Evolutionary conservation across 2,113 vertebrate genomes (phyloP).

Genomic region (Nerophis lumbriciformis): DNA sequence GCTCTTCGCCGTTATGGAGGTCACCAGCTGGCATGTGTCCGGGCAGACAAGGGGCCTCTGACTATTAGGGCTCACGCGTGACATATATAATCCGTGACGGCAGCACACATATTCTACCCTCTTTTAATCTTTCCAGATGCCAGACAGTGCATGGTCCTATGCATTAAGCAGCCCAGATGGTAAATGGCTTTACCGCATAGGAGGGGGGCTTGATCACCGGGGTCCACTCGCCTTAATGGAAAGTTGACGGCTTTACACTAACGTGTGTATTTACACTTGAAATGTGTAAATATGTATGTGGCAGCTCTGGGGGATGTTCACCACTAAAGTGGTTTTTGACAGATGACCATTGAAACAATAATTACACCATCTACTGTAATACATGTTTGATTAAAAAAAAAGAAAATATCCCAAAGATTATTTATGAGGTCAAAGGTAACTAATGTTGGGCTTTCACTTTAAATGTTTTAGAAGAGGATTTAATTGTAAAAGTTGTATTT

Average conservation of each 20-base stretch:
- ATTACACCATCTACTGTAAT: too few species aligned
- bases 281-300: slow-evolving; percentile 1
- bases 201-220: slow-evolving; percentile 14
- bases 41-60: slow-evolving; percentile 28
- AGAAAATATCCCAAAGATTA: too few species aligned
- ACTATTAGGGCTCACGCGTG: slow-evolving; percentile 22
- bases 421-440: neutral
- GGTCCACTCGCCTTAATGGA: slow-evolving; percentile 36
- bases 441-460: neutral
- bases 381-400: too few species aligned
- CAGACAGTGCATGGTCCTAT: slow-evolving; percentile 28
- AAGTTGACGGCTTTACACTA: slow-evolving; percentile 27
- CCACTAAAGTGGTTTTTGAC: neutral
- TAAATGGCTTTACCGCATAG: slow-evolving; percentile 27
- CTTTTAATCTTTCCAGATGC: slow-evolving; percentile 47
- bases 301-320: neutral
- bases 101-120: slow-evolving; percentile 9
- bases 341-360: too few species aligned
- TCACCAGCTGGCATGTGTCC: slow-evolving; percentile 55
- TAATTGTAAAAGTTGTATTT: too few species aligned
- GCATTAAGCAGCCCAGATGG: slow-evolving; percentile 51
- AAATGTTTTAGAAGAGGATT: too few species aligned
- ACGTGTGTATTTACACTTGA: slow-evolving; percentile 27
- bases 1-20: slow-evolving; percentile 42
- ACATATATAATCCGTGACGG: slow-evolving; percentile 31